Evolutionary conservation across 2,888 invertebrate species (phyloP).

Genomic region (Aleiodes testaceus): DNA sequence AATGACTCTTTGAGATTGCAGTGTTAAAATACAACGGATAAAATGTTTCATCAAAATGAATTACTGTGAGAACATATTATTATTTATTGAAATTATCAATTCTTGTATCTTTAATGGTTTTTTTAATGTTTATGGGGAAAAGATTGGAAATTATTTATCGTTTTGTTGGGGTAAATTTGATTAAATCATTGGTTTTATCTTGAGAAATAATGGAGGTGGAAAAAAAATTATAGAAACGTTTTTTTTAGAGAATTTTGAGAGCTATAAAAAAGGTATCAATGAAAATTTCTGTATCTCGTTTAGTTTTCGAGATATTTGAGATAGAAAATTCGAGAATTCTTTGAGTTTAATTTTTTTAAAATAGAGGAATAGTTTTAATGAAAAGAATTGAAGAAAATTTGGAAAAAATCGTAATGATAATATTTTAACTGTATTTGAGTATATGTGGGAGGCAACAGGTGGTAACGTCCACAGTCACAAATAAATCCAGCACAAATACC

Average conservation of each 20-base stretch:
- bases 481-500: constrained; percentile 68
- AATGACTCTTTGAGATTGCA: constrained; percentile 61
- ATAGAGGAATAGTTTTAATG: too few relatives aligned
- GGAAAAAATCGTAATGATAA: constrained; percentile 46
- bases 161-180: too few relatives aligned
- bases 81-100: constrained; percentile 28
- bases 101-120: constrained; percentile 3
- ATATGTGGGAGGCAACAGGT: constrained; percentile 69
- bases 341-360: too few relatives aligned
- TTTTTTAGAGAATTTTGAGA: constrained; percentile 20
- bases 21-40: constrained; percentile 50
- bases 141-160: too few relatives aligned
- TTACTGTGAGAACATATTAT: constrained; percentile 4
- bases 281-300: too few relatives aligned
- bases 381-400: too few relatives aligned
- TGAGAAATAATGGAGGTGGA: too few relatives aligned
- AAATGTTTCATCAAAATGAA: constrained; percentile 42
- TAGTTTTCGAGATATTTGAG: too few relatives aligned
- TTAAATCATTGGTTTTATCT: too few relatives aligned
- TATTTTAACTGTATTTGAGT: constrained; percentile 1
- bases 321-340: too few relatives aligned
- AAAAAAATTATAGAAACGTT: too few relatives aligned
- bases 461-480: constrained; percentile 66
- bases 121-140: too few relatives aligned
- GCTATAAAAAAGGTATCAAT: neutral